Base-by-base conservation (phyloP, 2,797 vertebrate genomes). In the Bucorvus abyssinicus region DNA sequence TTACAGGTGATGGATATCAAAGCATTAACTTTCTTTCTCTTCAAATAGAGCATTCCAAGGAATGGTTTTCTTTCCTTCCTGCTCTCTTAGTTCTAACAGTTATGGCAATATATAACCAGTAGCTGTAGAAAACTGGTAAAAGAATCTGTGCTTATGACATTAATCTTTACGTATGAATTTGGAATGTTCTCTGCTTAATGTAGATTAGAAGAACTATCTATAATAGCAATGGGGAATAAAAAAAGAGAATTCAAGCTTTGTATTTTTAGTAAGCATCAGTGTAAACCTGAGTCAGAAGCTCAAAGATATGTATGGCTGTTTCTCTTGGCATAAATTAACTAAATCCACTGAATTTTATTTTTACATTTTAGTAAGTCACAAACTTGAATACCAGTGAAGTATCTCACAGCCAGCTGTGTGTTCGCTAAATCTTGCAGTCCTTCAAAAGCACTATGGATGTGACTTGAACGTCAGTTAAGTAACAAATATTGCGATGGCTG, bases 211-310 rank as follows among this genome's bases (percentile, higher is more conserved):
- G 47, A 93, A 45, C 82, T 95, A 79, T 49, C 68, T 96, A 82
- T 92, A 94, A 96, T 96, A 93, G 85, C 85, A 97, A 95, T 55
- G 86, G 44, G 32, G 53, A 96, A 96, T 77, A 44, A 50, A 81
- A 40, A 93, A 93, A 95, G 94, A 96, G 95, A 97, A 98, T 97
- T 98, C 96, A 98, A 95, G 92, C 47, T 27, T 27, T 80, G 11
- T 19, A 7, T 0, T 16, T 92, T 78, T 64, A 70, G 38, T 34
- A 78, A 89, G 61, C 29, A 5, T 49, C 74, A 42, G 4, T 14
- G 19, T 69, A 90, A 70, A 50, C 7, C 6, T 49, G n/a, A 71
- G 22, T 49, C 5, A 65, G 30, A 87, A 87, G 18, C 4, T 77
- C 12, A 81, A 64, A 74, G 75, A 68, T 34, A 56, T 4, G 11